Conservation (phyloP, 2,113 vertebrate species). For the Eira barbara region DNA sequence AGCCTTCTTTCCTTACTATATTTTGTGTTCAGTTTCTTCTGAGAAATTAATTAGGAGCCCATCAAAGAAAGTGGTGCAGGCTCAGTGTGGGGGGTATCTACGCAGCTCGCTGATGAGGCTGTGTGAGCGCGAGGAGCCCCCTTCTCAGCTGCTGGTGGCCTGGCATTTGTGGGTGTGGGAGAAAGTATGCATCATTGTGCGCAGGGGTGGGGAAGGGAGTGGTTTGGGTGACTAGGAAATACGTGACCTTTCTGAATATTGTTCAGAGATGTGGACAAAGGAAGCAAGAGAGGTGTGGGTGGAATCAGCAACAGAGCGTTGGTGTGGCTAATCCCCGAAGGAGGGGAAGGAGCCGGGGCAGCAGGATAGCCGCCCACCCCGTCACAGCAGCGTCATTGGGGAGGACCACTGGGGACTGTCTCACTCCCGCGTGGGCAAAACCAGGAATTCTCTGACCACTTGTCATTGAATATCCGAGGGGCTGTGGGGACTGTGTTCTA, state of each 20-base stretch:
- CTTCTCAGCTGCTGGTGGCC: conserved; percentile 19
- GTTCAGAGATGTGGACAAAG: conserved; percentile 26
- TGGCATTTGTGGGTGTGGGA: conserved; percentile 55
- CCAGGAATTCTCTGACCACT: background rate
- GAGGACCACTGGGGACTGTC: background rate
- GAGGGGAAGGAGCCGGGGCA: background rate
- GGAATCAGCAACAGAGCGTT: background rate
- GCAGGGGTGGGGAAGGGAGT: conserved; percentile 29
- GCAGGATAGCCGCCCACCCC: accelerated
- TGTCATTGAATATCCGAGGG: background rate
- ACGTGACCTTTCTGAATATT: conserved; percentile 63
- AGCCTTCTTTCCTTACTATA: background rate
- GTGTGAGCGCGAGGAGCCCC: background rate
- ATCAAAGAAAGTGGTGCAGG: background rate
- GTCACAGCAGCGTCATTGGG: background rate
- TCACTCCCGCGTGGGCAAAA: background rate
- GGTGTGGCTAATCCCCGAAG: background rate
- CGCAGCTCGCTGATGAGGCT: background rate
- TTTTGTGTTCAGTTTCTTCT: background rate
- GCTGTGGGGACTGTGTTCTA: background rate
- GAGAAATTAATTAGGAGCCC: background rate
- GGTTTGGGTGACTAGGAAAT: conserved; percentile 58
- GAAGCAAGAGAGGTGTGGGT: conserved; percentile 13
- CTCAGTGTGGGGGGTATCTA: background rate
- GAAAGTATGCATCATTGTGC: conserved; percentile 23